phyloP scores from a whole-genome alignment of 2,888 invertebrate genomes.

The Campaea margaritaria region DNA sequence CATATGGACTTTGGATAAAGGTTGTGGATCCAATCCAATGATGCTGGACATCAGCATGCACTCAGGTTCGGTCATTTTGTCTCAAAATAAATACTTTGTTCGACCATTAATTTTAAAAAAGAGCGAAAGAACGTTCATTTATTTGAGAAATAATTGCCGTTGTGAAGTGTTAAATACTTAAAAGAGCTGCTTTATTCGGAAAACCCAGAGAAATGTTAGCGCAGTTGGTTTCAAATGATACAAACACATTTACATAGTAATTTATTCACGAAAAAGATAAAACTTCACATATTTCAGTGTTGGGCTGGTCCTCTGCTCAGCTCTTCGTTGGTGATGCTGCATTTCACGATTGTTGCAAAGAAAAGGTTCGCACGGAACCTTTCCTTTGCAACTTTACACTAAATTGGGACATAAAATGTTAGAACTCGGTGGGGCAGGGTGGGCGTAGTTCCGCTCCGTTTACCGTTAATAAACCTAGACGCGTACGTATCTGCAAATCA shows the following conservation, averaged over 20 bases:
- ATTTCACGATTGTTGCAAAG: slow-evolving; percentile 48
- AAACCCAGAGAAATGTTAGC: no score
- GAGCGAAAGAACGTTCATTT: no score
- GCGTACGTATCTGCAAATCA: slow-evolving; percentile 77
- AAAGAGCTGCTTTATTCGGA: no score
- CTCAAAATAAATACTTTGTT: no score
- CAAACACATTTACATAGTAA: slow-evolving; percentile 42
- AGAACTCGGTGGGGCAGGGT: slow-evolving; percentile 60
- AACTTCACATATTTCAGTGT: slow-evolving; percentile 61
- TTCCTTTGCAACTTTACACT: slow-evolving; percentile 36
- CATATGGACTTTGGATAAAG: no score
- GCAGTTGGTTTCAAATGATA: slow-evolving; percentile 17
- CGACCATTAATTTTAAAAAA: no score
- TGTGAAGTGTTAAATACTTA: no score
- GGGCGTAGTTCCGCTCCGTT: slow-evolving; percentile 52
- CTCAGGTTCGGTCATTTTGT: no score
- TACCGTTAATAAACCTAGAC: slow-evolving; percentile 76
- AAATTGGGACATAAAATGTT: slow-evolving; percentile 40
- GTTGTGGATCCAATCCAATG: no score
- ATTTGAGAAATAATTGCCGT: no score
- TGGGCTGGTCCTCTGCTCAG: slow-evolving; percentile 37
- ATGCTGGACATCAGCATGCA: no score
- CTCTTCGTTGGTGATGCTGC: slow-evolving; percentile 44
- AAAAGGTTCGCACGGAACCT: slow-evolving; percentile 34
- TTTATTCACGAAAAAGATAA: slow-evolving; percentile 61